Conservation (phyloP, 2,113 vertebrate genomes). For the Crotophaga sulcirostris region DNA sequence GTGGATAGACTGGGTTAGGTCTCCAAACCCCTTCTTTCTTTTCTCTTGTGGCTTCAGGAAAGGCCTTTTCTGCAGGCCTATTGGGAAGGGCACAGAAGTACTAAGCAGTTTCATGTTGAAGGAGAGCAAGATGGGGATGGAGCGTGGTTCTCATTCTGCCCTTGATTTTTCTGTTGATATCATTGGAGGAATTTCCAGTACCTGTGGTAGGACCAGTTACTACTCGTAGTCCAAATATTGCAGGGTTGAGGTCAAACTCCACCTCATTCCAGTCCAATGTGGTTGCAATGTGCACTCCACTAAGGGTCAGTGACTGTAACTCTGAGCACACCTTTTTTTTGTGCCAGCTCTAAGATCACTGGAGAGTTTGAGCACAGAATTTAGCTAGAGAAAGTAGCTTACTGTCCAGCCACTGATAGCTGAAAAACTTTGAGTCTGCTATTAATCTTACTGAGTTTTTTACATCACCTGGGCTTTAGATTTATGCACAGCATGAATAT, state of each 20-base stretch:
- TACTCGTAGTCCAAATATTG: neutral
- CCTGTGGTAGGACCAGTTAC: neutral
- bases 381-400: neutral
- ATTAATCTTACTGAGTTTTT: neutral
- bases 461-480: neutral
- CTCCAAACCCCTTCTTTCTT: neutral
- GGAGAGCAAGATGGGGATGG: neutral
- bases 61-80: neutral
- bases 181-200: neutral
- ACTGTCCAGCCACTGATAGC: neutral
- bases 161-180: neutral
- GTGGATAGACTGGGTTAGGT: too few species aligned
- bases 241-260: neutral
- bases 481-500: neutral
- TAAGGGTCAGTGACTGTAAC: neutral
- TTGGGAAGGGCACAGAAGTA: neutral
- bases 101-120: neutral
- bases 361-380: neutral
- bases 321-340: neutral
- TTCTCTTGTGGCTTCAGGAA: rapidly evolving
- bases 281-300: neutral
- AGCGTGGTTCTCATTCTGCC: neutral
- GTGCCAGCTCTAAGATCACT: neutral
- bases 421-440: neutral
- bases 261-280: neutral